Conservation (phyloP, 2,113 vertebrate species). For the Canis aureus region DNA sequence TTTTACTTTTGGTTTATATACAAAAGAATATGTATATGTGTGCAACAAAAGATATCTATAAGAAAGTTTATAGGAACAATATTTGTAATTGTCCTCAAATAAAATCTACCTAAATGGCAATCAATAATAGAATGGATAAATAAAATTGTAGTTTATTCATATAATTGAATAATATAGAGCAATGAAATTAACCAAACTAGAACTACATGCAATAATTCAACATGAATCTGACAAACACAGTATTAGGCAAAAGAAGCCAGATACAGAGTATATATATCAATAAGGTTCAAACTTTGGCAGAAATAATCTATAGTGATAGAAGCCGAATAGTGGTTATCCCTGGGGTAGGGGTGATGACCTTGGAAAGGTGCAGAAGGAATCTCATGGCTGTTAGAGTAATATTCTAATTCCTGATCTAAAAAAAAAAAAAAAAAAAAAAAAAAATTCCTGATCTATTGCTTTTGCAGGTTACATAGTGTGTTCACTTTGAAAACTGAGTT, state of each 20-base stretch:
- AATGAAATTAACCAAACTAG: background rate
- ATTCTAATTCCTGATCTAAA: background rate
- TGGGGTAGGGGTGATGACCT: background rate
- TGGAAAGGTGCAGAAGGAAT: background rate
- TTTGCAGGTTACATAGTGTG: background rate
- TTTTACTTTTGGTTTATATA: background rate
- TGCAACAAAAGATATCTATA: background rate
- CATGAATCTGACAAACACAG: background rate
- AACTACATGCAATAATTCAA: background rate
- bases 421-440: no score
- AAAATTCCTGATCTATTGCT: background rate
- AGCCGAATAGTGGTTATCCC: background rate
- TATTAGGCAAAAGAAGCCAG: background rate
- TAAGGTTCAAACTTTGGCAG: background rate
- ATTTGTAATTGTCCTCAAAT: background rate
- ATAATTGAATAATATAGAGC: background rate
- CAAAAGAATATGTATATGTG: background rate
- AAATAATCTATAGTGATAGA: background rate
- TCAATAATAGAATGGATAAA: background rate
- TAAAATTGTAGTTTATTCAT: background rate
- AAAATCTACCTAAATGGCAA: background rate
- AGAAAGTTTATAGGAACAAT: background rate
- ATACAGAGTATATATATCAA: background rate
- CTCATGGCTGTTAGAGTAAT: background rate
- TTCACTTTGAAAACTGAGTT: background rate